Percentiles rank a stretch among this genome's conserved stretches.
These are phyloP conservation scores for Ceratosolen solmsi DNA, from an alignment of 1,140 invertebrate genomes.

Conservation along the genomic window DNA sequence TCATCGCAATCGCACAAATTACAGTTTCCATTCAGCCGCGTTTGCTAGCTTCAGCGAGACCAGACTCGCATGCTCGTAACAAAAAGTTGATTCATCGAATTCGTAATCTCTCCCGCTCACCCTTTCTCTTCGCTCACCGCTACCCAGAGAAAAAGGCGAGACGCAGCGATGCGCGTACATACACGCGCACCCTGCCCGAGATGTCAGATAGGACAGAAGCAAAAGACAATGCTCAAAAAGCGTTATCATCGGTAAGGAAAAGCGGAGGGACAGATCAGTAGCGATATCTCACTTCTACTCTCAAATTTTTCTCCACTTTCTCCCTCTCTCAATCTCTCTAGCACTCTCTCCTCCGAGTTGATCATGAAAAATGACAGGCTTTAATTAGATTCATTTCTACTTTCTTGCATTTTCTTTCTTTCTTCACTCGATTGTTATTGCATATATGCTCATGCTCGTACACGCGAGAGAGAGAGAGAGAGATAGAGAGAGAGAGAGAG, in stretches of 20 bases:
- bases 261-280: conserved; percentile 9
- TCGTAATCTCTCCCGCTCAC: conserved; percentile 38
- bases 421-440: neutral
- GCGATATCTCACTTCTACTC: neutral
- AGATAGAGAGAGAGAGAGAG: neutral
- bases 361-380: conserved; percentile 53
- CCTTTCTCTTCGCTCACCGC: neutral
- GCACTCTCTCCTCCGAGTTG: neutral
- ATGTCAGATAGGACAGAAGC: conserved; percentile 11
- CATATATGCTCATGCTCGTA: neutral
- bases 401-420: neutral
- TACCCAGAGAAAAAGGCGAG: neutral
- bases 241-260: conserved; percentile 7
- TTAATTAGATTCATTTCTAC: conserved; percentile 51
- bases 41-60: conserved; percentile 51
- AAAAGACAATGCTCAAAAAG: conserved; percentile 41
- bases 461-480: neutral
- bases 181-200: neutral
- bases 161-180: neutral
- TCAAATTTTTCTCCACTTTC: neutral
- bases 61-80: conserved; percentile 51
- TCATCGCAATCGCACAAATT: conserved; percentile 32
- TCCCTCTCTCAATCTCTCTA: neutral
- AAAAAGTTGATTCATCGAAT: conserved; percentile 53
- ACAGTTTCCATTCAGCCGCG: conserved; percentile 10